Conservation (phyloP, 2,888 invertebrate genomes). For the Noctua janthe region DNA sequence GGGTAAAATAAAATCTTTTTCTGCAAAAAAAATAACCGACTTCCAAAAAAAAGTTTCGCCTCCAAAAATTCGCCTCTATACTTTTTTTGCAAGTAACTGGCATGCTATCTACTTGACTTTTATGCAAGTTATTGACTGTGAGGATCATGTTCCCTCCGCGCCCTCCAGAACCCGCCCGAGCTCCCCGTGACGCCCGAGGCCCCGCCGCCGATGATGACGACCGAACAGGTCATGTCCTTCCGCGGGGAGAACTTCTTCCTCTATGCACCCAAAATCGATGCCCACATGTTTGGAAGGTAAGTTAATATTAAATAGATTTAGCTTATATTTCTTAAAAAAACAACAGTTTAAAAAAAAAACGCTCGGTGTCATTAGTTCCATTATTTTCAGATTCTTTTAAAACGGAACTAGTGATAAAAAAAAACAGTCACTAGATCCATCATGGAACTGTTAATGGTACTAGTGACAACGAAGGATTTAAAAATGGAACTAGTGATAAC, state of each 20-base stretch:
- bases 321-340: neutral
- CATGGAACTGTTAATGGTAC: no score
- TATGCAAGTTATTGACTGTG: neutral
- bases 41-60: no score
- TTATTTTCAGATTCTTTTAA: no score
- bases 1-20: no score
- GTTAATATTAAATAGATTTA: neutral
- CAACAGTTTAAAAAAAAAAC: no score
- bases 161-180: slow-evolving; percentile 70
- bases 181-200: slow-evolving; percentile 79
- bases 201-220: slow-evolving; percentile 75
- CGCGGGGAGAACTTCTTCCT: slow-evolving; percentile 86
- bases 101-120: neutral
- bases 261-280: slow-evolving; percentile 79
- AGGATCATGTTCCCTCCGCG: neutral
- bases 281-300: slow-evolving; percentile 83
- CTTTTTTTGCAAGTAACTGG: neutral
- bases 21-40: no score
- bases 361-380: no score
- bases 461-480: no score
- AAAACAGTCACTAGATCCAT: no score
- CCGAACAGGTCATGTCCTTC: slow-evolving; percentile 80
- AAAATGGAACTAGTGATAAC: no score
- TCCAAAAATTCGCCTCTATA: no score
- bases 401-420: no score